These are phyloP conservation scores for Menidia menidia DNA, from an alignment of 2,797 vertebrate genomes.

Conservation along the genomic window DNA sequence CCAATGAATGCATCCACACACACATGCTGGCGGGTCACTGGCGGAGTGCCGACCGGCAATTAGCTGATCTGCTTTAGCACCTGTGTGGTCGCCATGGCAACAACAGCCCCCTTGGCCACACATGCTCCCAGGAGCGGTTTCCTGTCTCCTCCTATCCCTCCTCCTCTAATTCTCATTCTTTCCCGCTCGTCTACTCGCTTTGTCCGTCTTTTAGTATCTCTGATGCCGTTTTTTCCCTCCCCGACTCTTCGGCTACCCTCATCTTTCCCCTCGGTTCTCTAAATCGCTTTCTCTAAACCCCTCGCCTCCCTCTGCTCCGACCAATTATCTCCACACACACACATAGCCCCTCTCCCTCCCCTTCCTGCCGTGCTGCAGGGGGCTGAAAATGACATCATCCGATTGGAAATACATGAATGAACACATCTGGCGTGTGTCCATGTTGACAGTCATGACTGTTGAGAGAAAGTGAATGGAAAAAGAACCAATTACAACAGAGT, in stretches of 20 bases:
- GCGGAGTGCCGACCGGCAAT: slow-evolving; percentile 39
- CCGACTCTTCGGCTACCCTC: background rate
- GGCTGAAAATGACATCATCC: slow-evolving; percentile 68
- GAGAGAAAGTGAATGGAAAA: background rate
- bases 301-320: slow-evolving; percentile 35
- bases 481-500: background rate
- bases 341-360: slow-evolving; percentile 1
- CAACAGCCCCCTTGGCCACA: slow-evolving; percentile 30
- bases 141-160: slow-evolving; percentile 52
- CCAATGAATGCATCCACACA: slow-evolving; percentile 21
- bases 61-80: slow-evolving; percentile 78
- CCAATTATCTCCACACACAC: slow-evolving; percentile 43
- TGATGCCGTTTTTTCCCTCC: background rate
- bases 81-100: slow-evolving; percentile 73
- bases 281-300: slow-evolving; percentile 23
- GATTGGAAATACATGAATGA: slow-evolving; percentile 76
- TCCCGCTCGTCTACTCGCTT: background rate
- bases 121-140: slow-evolving; percentile 28
- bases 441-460: background rate
- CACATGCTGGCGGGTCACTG: slow-evolving; percentile 28
- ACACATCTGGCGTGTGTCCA: slow-evolving; percentile 5
- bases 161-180: background rate
- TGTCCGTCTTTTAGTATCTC: no score
- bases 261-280: slow-evolving; percentile 40
- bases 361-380: slow-evolving; percentile 64